phyloP scores from a whole-genome alignment of 2,113 vertebrate genomes.

The Pimephales promelas region DNA sequence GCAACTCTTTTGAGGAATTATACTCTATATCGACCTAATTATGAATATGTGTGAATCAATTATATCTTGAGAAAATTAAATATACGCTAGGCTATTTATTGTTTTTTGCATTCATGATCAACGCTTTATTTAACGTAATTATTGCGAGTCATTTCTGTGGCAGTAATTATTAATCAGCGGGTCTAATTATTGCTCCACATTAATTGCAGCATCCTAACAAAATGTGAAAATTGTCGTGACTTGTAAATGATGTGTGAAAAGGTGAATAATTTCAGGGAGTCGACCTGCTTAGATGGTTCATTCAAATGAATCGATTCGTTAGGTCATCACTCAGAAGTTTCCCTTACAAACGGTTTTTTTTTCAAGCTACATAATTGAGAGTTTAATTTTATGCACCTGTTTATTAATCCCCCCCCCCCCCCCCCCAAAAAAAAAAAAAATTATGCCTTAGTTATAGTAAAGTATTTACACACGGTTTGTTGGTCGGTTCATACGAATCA shows the following conservation, averaged over 20 bases:
- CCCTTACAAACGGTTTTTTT: no score
- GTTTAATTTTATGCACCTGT: background rate
- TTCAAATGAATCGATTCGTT: background rate
- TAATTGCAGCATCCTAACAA: background rate
- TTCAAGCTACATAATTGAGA: background rate
- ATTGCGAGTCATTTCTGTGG: background rate
- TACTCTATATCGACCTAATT: background rate
- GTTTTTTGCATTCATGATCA: background rate
- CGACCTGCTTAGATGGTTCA: background rate
- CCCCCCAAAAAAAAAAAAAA: no score
- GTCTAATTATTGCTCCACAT: background rate
- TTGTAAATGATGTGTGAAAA: background rate
- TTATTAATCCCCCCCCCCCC: background rate
- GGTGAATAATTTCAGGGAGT: background rate
- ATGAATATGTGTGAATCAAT: background rate
- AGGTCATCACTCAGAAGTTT: background rate
- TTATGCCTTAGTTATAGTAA: background rate
- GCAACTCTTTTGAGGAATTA: background rate
- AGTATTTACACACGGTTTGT: background rate
- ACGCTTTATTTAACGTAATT: background rate
- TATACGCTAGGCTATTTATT: background rate
- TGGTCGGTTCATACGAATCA: background rate
- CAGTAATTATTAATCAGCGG: constrained; percentile 17
- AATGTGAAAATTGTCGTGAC: background rate
- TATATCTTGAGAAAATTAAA: background rate